These are phyloP conservation scores for Eurytoma californica DNA, from an alignment of 2,888 invertebrate genomes.

Conservation along the genomic window DNA sequence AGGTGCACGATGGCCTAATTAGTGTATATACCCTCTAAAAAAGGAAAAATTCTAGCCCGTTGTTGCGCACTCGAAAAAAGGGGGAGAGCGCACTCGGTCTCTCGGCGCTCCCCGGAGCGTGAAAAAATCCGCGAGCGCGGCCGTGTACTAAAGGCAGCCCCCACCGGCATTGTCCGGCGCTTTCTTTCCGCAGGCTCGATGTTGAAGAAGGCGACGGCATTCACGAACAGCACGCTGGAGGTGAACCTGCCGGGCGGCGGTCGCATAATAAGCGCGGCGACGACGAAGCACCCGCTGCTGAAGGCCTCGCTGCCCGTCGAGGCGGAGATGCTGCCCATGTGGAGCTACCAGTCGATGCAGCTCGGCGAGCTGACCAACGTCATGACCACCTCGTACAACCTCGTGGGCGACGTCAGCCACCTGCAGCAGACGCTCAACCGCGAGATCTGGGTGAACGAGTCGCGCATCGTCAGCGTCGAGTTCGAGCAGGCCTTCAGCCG, in stretches of 20 bases:
- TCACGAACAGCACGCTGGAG: conserved; percentile 87
- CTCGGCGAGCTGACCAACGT: conserved; percentile 87
- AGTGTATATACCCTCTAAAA: no score
- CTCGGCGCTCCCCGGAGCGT: no score
- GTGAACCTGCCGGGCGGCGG: conserved; percentile 86
- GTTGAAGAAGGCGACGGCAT: conserved; percentile 84
- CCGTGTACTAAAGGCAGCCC: neutral
- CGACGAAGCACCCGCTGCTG: conserved; percentile 87
- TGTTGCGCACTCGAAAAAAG: no score
- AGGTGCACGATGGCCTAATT: no score
- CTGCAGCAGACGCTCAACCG: conserved; percentile 89
- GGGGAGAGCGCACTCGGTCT: no score
- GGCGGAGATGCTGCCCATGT: conserved; percentile 93
- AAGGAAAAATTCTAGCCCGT: no score
- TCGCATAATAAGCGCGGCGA: conserved; percentile 85
- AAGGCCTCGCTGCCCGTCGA: conserved; percentile 91
- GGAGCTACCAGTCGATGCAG: conserved; percentile 88
- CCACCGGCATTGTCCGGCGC: neutral
- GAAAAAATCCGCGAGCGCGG: neutral
- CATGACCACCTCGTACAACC: conserved; percentile 88
- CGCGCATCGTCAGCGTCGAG: conserved; percentile 91
- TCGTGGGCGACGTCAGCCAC: conserved; percentile 90
- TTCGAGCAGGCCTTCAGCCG: conserved; percentile 93
- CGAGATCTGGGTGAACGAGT: conserved; percentile 92
- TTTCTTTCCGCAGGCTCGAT: conserved; percentile 72